Evolutionary conservation across 2,888 invertebrate genomes (phyloP).

Genomic region (Pseudolycoriella hygida): DNA sequence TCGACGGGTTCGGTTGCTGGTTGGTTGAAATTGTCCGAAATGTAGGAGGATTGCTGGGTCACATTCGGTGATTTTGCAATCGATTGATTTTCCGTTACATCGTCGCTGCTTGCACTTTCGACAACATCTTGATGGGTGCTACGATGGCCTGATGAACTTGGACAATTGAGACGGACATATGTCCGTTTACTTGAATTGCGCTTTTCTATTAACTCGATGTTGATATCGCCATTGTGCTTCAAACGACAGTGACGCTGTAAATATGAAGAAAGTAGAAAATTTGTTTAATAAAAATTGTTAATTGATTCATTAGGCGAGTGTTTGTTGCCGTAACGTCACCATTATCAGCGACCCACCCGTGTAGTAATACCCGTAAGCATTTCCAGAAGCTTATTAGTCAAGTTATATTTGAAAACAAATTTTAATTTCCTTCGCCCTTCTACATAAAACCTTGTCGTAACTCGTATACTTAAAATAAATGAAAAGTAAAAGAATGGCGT

Average conservation of each 20-base stretch:
- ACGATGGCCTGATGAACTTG: neutral
- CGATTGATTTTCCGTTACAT: neutral
- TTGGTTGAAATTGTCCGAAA: neutral
- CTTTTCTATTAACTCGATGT: constrained; percentile 35
- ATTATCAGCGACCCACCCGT: no score
- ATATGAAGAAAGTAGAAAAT: constrained; percentile 8
- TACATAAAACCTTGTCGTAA: no score
- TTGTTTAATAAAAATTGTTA: neutral
- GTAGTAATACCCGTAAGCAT: no score
- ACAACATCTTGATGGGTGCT: neutral
- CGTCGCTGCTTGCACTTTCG: neutral
- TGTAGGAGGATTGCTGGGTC: neutral
- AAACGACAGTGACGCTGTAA: constrained; percentile 59
- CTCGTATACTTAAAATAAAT: no score
- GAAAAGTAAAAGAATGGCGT: no score
- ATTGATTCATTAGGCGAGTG: no score
- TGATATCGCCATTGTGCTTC: constrained; percentile 59
- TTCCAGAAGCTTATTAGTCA: no score
- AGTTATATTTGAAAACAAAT: no score
- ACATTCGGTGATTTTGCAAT: neutral
- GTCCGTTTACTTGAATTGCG: constrained; percentile 2
- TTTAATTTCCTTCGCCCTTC: no score
- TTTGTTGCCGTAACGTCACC: no score
- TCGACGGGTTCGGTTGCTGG: neutral
- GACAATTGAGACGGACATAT: neutral